These are phyloP conservation scores for Tipula unca DNA, from an alignment of 2,888 invertebrate species.

Conservation along the genomic window DNA sequence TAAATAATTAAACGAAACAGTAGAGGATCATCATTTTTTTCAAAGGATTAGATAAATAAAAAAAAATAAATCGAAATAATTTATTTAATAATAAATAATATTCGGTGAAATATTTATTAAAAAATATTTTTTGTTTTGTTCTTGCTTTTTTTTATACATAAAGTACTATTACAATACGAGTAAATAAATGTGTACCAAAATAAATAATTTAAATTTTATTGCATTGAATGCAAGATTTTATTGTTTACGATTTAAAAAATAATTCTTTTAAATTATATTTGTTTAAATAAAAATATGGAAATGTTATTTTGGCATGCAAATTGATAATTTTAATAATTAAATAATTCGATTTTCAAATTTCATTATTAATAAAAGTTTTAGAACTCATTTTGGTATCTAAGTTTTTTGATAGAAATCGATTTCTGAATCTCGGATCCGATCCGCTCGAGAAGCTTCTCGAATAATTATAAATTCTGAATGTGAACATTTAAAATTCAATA, in stretches of 20 bases:
- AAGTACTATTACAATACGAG: neutral
- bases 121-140: slow-evolving; percentile 8
- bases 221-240: neutral
- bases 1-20: neutral
- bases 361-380: too few species aligned
- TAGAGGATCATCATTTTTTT: neutral
- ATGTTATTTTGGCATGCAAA: neutral
- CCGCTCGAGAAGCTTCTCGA: too few species aligned
- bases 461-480: too few species aligned
- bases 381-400: too few species aligned
- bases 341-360: too few species aligned
- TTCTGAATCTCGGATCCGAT: too few species aligned
- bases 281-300: neutral
- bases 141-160: neutral
- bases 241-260: neutral
- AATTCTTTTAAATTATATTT: neutral
- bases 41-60: slow-evolving; percentile 8
- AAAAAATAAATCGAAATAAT: slow-evolving; percentile 8
- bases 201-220: neutral
- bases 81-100: neutral
- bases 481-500: too few species aligned
- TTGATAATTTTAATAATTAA: too few species aligned
- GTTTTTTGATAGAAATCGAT: too few species aligned
- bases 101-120: neutral
- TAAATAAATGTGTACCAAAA: neutral